Percentiles rank a stretch among this genome's conserved stretches.
Conservation (phyloP, 2,797 vertebrate genomes). For the Sparus aurata region DNA sequence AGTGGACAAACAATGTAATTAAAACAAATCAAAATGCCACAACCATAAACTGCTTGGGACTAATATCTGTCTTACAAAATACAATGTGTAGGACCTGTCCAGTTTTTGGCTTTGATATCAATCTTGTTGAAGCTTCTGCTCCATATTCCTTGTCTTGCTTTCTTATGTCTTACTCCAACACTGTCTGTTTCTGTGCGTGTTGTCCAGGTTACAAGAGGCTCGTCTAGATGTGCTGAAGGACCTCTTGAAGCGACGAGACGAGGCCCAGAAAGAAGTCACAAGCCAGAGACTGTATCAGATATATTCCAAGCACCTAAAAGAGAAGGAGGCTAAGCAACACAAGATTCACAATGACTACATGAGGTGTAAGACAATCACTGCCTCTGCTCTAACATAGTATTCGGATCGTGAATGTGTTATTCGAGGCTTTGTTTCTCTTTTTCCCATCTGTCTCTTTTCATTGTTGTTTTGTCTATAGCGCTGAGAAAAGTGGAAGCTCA, state of each 20-base stretch:
- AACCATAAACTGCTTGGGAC: neutral
- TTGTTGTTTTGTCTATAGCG: conserved; percentile 74
- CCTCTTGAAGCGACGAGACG: conserved; percentile 82
- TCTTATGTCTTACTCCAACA: too few relatives aligned
- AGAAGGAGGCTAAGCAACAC: conserved; percentile 82
- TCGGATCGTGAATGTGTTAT: neutral
- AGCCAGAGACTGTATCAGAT: conserved; percentile 78
- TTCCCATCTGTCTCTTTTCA: neutral
- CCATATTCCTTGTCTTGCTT: neutral
- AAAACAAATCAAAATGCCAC: neutral
- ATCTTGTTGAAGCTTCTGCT: neutral
- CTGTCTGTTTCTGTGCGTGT: conserved; percentile 27
- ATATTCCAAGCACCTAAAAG: conserved; percentile 81
- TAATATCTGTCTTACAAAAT: neutral
- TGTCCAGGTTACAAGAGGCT: conserved; percentile 89
- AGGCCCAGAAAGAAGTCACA: conserved; percentile 79
- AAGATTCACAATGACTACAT: conserved; percentile 84
- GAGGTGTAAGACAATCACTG: conserved; percentile 79
- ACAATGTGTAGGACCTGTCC: neutral
- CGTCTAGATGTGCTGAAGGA: conserved; percentile 87
- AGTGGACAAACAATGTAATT: conserved; percentile 2
- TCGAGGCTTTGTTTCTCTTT: neutral
- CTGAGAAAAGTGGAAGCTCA: conserved; percentile 89
- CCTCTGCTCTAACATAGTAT: neutral
- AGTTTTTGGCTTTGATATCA: neutral